Evolutionary conservation across 1,140 invertebrate species (phyloP).

Genomic region (Conopomorpha cramerella): DNA sequence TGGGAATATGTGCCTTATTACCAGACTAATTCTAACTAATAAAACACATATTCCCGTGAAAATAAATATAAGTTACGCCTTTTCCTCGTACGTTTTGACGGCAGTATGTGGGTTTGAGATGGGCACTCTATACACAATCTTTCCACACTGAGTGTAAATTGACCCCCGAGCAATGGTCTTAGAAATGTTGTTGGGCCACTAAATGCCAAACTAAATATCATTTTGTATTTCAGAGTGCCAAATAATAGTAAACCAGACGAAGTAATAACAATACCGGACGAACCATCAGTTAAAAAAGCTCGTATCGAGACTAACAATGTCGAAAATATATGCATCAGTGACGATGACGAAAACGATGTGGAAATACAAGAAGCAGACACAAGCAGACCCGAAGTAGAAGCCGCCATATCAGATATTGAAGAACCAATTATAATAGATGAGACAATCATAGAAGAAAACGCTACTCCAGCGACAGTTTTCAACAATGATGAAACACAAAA

Average conservation of each 20-base stretch:
- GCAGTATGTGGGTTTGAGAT: too few species aligned
- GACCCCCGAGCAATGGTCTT: too few species aligned
- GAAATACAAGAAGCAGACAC: constrained; percentile 22
- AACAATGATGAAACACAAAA: constrained; percentile 5
- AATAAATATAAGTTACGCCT: too few species aligned
- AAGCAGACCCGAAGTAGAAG: too few species aligned
- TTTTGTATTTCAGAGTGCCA: constrained; percentile 18
- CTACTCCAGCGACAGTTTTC: too few species aligned
- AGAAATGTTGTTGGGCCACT: too few species aligned
- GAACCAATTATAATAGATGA: constrained; percentile 6
- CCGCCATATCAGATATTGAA: constrained; percentile 14
- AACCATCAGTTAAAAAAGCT: constrained; percentile 24
- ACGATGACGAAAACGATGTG: constrained; percentile 19
- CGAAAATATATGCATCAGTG: constrained; percentile 35
- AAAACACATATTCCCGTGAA: too few species aligned
- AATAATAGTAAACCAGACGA: constrained; percentile 10
- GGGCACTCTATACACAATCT: too few species aligned
- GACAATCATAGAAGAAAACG: constrained; percentile 3
- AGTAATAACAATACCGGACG: constrained; percentile 26
- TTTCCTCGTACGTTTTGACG: too few species aligned
- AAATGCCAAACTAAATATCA: background rate
- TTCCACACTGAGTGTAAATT: too few species aligned
- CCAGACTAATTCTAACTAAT: too few species aligned
- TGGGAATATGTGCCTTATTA: too few species aligned
- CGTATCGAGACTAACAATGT: constrained; percentile 14